Base-by-base conservation (phyloP, 2,888 invertebrate species). In the Coenonympha arcania region DNA sequence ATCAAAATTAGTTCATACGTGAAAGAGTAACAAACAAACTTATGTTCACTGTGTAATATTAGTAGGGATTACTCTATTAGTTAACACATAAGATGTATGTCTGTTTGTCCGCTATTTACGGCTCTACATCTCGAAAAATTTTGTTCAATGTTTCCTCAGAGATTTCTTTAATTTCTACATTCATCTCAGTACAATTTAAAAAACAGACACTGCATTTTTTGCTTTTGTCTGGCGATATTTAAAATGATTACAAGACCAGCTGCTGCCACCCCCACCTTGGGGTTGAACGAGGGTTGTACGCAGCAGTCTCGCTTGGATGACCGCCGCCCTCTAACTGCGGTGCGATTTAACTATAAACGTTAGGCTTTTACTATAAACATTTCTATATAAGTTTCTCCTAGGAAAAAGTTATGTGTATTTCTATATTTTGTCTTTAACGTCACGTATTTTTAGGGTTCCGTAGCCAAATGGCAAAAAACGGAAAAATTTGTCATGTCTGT, bases 221-320 rank as follows among this genome's bases (percentile, higher is more conserved):
- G 2, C 9, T 37, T 11, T 37, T 22, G 5, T 24, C 13, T 15
- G 15, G 13, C 13, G 5, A 13, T 24, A 15, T 39, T 33, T 44
- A 34, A 44, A 44, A 44, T 44, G 16, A 44, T 44, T 44, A 46
- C 16, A 36, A 42, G 34, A 47, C 50, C 53, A 54, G 53, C 50
- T 54, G 53, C 50, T 50, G 15, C 40, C 11, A 44, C 41, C 50
- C 48, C 24, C 37, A 49, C 48, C 53, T 50, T 53, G 33, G 46
- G 47, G 50, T 46, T 53, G 50, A 53, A 31, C 50, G 50, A 53
- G 53, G 53, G 53, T 50, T 33, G 43, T 43, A 20, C 13, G 34
- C 34, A 24, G 39, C 53, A 50, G 50, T 54, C 47, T 42, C 53
- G 53, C 50, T 46, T 43, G 53, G 50, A 47, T 39, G 50, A 53